These are phyloP conservation scores for Parazoanthus swiftii DNA, from an alignment of 92 coral and sea anemone species.

Conservation along the genomic window DNA sequence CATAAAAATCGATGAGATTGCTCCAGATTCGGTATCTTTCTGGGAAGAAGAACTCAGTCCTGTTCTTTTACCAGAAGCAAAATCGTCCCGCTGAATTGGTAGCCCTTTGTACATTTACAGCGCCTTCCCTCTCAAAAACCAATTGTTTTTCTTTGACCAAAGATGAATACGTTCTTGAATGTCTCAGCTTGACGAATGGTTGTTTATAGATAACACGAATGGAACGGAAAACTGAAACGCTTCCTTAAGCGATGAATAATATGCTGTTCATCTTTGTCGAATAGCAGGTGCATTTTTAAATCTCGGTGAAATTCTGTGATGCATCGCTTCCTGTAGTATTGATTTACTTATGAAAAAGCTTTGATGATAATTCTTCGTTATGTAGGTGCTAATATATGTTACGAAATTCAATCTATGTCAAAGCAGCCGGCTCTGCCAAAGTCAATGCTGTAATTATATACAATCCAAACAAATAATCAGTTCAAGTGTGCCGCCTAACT, in stretches of 20 bases:
- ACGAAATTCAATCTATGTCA: constrained; percentile 2
- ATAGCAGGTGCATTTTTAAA: not conserved
- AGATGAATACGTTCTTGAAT: not conserved
- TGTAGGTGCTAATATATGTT: constrained; percentile 4
- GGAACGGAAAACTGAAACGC: not conserved
- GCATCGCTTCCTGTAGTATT: not conserved
- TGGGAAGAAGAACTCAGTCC: no score
- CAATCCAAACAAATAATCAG: not conserved
- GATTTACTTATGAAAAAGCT: not conserved
- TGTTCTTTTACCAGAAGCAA: not conserved
- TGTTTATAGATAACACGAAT: not conserved
- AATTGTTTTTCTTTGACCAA: not conserved
- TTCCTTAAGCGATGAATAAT: not conserved
- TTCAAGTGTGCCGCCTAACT: not conserved
- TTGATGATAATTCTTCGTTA: not conserved
- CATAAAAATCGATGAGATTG: not conserved
- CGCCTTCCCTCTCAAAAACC: not conserved
- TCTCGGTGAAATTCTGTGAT: not conserved
- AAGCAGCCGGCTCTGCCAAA: not conserved
- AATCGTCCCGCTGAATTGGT: not conserved
- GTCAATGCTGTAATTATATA: not conserved
- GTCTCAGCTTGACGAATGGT: not conserved
- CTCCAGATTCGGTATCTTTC: not conserved
- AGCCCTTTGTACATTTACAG: not conserved
- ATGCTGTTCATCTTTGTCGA: not conserved